Conservation (phyloP, 2,888 invertebrate genomes). For the Melanargia galathea region DNA sequence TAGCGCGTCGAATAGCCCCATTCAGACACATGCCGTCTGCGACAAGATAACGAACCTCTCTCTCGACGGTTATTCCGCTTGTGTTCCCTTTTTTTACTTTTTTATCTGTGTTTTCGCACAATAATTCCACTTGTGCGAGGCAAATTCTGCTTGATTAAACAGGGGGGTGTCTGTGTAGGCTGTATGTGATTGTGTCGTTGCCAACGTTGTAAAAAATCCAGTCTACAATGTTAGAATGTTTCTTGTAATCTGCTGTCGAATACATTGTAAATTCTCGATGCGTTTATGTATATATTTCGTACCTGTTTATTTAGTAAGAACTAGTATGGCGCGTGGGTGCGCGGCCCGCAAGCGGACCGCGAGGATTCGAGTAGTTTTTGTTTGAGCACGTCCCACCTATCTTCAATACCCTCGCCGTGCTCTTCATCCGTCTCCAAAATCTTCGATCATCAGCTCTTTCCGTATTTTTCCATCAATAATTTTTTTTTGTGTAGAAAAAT, state of each 20-base stretch:
- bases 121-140: conserved; percentile 37
- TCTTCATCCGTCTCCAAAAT: no score
- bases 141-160: conserved; percentile 43
- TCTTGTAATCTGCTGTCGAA: background rate
- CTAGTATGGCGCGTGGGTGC: no score
- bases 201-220: conserved; percentile 10
- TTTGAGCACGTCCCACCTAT: no score
- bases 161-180: conserved; percentile 11
- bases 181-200: conserved; percentile 29
- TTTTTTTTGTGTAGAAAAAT: no score
- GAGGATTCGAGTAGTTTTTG: no score
- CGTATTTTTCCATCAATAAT: no score
- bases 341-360: no score
- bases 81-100: conserved; percentile 50
- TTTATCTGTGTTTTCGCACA: conserved; percentile 39
- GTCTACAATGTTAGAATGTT: background rate
- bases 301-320: no score
- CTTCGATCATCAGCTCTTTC: no score
- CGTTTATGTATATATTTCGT: no score
- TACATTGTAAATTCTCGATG: conserved; percentile 5
- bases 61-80: conserved; percentile 64
- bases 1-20: conserved; percentile 56
- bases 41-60: conserved; percentile 72
- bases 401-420: no score
- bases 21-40: conserved; percentile 71